phyloP scores from a whole-genome alignment of 2,113 vertebrate species.

The Tylochromis polylepis region DNA sequence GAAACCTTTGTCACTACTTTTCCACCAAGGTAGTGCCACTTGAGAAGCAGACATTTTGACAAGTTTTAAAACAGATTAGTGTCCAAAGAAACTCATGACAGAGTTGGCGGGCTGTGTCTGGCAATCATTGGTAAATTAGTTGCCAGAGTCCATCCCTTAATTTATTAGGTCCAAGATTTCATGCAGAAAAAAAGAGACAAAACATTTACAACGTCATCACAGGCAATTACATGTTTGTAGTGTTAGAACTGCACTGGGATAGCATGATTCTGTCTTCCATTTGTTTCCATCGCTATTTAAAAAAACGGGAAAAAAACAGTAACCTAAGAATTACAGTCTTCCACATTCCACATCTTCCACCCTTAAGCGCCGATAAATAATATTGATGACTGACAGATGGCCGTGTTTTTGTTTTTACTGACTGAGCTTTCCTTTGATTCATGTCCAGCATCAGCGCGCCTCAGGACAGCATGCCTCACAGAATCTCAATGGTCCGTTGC shows the following conservation, averaged over 20 bases:
- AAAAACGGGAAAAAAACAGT: neutral
- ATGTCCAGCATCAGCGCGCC: slow-evolving; percentile 3
- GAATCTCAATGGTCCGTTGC: neutral
- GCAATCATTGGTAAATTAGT: neutral
- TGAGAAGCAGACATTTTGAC: neutral
- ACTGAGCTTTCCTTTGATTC: slow-evolving; percentile 8
- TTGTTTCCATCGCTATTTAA: neutral
- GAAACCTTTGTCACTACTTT: neutral
- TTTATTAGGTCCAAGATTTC: neutral
- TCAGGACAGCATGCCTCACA: neutral
- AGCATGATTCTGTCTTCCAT: neutral
- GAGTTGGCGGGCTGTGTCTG: neutral
- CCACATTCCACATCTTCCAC: neutral
- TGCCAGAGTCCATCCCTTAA: neutral
- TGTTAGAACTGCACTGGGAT: accelerated
- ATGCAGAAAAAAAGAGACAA: neutral
- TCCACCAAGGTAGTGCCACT: neutral
- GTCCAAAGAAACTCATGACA: neutral
- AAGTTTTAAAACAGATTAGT: neutral
- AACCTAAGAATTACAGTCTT: neutral
- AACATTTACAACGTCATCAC: neutral
- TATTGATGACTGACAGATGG: neutral
- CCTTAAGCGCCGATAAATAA: neutral
- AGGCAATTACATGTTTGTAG: neutral
- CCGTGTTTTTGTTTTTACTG: neutral